phyloP scores from a whole-genome alignment of 1,140 invertebrate genomes.

The Dendrolimus punctatus region DNA sequence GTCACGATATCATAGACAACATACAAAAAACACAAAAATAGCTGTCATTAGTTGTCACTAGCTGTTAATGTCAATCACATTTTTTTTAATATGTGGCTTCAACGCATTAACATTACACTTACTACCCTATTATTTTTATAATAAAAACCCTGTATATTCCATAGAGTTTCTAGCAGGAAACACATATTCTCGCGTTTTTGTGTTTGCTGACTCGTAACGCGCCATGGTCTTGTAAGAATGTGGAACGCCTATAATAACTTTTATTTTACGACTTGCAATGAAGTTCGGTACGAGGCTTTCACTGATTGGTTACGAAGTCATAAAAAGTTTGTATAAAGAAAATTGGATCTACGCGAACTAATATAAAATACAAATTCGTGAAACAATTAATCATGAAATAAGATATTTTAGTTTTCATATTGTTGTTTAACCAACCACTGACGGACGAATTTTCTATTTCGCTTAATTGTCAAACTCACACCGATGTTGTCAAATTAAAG shows the following conservation, averaged over 20 bases:
- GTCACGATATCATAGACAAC: no score
- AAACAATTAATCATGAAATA: not conserved
- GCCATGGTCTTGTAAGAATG: no score
- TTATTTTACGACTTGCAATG: no score
- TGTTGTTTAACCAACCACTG: slow-evolving; percentile 33
- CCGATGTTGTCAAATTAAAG: slow-evolving; percentile 30
- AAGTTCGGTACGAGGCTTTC: slow-evolving; percentile 26
- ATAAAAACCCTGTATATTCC: not conserved
- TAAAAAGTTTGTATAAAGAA: not conserved
- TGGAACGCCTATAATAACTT: no score
- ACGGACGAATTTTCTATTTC: slow-evolving; percentile 52
- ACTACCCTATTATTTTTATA: not conserved
- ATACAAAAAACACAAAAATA: no score
- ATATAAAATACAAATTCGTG: slow-evolving; percentile 1
- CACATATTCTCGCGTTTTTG: not conserved
- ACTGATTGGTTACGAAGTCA: slow-evolving; percentile 19
- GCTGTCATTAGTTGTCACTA: no score
- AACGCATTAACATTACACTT: no score
- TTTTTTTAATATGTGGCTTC: no score
- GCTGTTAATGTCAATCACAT: no score
- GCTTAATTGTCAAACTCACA: slow-evolving; percentile 28
- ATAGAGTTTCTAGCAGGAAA: not conserved
- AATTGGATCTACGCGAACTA: not conserved
- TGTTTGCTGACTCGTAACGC: no score
- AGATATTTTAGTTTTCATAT: not conserved